A percentile compares a stretch with the other conserved stretches of the same genome.
Evolutionary conservation across 2,797 vertebrate genomes (phyloP).

Genomic region (Zenarchopterus dispar): DNA sequence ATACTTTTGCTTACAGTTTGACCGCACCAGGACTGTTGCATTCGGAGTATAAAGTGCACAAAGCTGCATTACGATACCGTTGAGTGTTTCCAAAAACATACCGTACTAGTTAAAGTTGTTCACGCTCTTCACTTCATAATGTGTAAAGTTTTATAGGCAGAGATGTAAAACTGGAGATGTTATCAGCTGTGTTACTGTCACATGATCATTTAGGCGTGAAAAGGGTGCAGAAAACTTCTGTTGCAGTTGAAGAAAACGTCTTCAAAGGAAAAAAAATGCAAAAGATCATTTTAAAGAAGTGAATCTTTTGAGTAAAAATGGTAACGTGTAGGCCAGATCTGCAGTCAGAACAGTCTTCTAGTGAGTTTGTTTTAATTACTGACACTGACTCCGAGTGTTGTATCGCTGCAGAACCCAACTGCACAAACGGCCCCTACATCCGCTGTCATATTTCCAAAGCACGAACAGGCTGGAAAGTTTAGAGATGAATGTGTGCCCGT

Average conservation of each 20-base stretch:
- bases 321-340: constrained; percentile 5
- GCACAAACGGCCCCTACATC: not conserved
- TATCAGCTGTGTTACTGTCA: no score
- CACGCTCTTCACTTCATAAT: no score
- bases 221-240: no score
- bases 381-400: constrained; percentile 4
- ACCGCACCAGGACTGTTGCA: not conserved
- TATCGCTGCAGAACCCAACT: not conserved
- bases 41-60: not conserved
- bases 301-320: no score
- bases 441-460: constrained; percentile 25
- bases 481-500: not conserved
- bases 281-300: no score
- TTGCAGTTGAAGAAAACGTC: no score
- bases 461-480: constrained; percentile 17
- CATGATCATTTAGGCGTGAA: no score
- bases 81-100: not conserved
- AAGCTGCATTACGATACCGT: no score
- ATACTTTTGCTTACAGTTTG: not conserved
- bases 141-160: no score
- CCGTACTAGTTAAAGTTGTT: no score
- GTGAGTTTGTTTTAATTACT: constrained; percentile 10
- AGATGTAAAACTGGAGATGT: no score
- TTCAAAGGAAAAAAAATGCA: no score
- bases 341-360: constrained; percentile 1